Base-by-base conservation (phyloP, 2,888 invertebrate genomes). In the Synergus laeviventris region DNA sequence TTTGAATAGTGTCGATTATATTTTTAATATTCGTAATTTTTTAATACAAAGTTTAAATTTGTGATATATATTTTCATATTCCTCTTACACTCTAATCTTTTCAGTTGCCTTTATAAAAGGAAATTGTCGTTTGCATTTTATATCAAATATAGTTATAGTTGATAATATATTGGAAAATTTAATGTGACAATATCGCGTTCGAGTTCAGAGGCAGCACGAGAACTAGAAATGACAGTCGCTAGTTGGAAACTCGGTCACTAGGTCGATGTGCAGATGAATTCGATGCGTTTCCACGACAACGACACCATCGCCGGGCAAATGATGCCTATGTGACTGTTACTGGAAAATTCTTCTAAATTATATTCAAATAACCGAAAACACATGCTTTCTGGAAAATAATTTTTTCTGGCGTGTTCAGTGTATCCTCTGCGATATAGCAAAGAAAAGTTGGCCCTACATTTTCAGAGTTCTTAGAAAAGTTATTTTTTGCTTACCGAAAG, bases 181-280 rank as follows among this genome's bases (percentile, higher is more conserved):
- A 70, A 70, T 54, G 31, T 70, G 70, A 70, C 70, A 70, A 70
- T 70, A 70, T 70, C 45, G 70, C 70, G 36, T 49, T 70, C 45
- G 31, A 31, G 18, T 70, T 70, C 70, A 70, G 45, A 70, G 31
- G 66, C 21, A 70, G 45, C 24, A 70, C 70, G 49, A 70, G 70
- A 70, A 70, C 49, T 70, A 70, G 49, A 70, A 70, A 70, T 49
- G 70, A 70, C 70, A 70, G 70, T 70, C 24, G 49, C 49, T 49
- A 54, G 66, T 70, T 66, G 81, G 78, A 81, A 88, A 88, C 83
- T 86, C 86, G 88, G 88, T 85, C 85, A 88, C 81, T 88, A 82
- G 88, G 88, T 87, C 87, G 83, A 84, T 84, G 85, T 82, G 84
- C 85, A 85, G 83, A 85, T 83, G 83, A 82, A 83, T 74, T 76